A percentile compares a stretch with the other conserved stretches of the same genome.
Evolutionary conservation across 2,888 invertebrate genomes (phyloP).

Genomic region (Microplitis deprimator): DNA sequence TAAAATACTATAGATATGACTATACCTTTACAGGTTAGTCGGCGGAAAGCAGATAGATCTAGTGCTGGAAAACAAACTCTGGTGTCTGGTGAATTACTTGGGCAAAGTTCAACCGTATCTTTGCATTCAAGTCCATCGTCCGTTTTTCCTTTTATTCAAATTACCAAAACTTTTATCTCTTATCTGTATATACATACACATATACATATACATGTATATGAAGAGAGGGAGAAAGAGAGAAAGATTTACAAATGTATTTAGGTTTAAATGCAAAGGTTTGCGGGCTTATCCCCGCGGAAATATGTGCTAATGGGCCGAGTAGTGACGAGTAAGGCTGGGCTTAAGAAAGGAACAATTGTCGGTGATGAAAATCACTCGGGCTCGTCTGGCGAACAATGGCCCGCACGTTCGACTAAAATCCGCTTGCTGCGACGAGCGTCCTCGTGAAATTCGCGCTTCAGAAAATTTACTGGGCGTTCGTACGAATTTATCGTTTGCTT

Average conservation of each 20-base stretch:
- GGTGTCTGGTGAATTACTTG: constrained; percentile 39
- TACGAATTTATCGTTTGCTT: constrained; percentile 33
- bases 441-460: constrained; percentile 35
- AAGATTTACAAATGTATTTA: background rate
- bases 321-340: constrained; percentile 26
- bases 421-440: constrained; percentile 49
- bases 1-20: background rate
- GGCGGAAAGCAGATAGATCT: constrained; percentile 23
- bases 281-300: constrained; percentile 38
- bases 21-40: background rate
- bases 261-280: constrained; percentile 36
- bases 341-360: constrained; percentile 60
- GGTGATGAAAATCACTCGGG: constrained; percentile 62
- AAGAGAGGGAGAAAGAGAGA: constrained; percentile 14
- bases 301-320: constrained; percentile 47
- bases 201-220: background rate
- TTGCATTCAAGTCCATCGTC: constrained; percentile 8
- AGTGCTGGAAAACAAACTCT: constrained; percentile 39
- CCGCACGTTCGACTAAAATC: constrained; percentile 46
- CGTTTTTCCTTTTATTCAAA: background rate
- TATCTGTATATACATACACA: background rate
- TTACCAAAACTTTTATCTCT: background rate
- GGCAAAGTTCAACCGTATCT: constrained; percentile 24
- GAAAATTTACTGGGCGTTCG: constrained; percentile 29
- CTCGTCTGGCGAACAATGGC: constrained; percentile 50